Evolutionary conservation across 2,113 vertebrate species (phyloP).

Genomic region (Phodopus roborovskii): DNA sequence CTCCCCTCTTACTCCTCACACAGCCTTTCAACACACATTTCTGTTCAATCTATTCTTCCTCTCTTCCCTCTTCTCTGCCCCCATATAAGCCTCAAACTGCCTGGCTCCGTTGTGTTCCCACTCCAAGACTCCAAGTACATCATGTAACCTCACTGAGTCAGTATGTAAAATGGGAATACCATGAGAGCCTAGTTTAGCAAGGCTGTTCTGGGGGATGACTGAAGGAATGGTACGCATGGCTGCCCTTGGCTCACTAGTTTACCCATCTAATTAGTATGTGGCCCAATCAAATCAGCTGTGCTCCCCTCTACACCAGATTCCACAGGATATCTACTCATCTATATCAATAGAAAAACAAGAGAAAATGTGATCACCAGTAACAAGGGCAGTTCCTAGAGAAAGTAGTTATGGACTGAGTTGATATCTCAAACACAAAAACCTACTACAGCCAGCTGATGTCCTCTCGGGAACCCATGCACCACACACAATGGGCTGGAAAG

Average conservation of each 20-base stretch:
- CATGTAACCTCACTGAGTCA: not conserved
- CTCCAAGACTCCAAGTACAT: not conserved
- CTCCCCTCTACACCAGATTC: not conserved
- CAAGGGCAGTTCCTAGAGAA: not conserved
- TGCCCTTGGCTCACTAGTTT: not conserved
- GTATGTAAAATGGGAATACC: not conserved
- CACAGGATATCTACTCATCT: not conserved
- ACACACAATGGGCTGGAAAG: accelerated
- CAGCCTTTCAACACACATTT: not conserved
- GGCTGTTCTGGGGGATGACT: not conserved
- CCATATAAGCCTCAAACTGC: not conserved
- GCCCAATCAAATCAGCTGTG: not conserved
- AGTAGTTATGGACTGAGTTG: not conserved
- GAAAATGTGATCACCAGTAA: not conserved
- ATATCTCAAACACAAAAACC: not conserved
- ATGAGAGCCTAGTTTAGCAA: not conserved
- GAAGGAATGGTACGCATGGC: not conserved
- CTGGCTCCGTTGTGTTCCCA: not conserved
- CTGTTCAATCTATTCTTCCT: not conserved
- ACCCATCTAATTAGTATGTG: not conserved
- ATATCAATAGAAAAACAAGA: not conserved
- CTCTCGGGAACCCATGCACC: not conserved
- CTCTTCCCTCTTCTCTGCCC: not conserved
- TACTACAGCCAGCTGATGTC: not conserved
- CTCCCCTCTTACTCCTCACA: not conserved